Base-by-base conservation (phyloP, 2,113 vertebrate genomes). In the Ptilonorhynchus violaceus region DNA sequence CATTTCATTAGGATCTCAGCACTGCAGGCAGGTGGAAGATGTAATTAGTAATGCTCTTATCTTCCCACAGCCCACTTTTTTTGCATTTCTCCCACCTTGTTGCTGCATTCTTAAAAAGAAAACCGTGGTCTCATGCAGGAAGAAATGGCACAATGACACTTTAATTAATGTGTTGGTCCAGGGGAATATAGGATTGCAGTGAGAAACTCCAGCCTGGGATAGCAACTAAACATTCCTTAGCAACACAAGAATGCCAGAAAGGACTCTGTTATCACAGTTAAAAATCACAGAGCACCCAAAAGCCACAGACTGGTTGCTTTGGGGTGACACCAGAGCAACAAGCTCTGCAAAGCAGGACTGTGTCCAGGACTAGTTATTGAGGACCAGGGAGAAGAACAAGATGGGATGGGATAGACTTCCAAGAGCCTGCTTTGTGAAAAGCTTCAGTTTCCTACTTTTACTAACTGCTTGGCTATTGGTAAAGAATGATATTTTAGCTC, bases 121-220 rank as follows among this genome's bases (percentile, higher is more conserved):
- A 91, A 27, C 85, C 2, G 10, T 89, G 53, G 81, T 88, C 69
- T 92, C 89, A 92, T 64, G 7, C 50, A 60, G 68, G 62, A 94
- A 84, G 78, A 97, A 96, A 83, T 94, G n/a, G 77, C 93, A 64
- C 15, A 2, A 19, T 95, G 87, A 88, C 93, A 73, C 97, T 97
- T 97, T 97, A 97, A 98, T 98, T 97, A 96, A 90, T 7, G 9
- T 89, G 31, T 52, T 94, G 10, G 6, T 86, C 94, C 52, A 80
- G 93, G 50, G 68, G 42, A 93, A 23, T 89, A 60, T 73, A 88
- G 67, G 78, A 41, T 53, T 95, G 28, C 24, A 68, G 42, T 60
- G 67, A 86, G 81, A 83, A 96, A 80, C 68, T 53, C 33, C 74
- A 85, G 67, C 23, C 21, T 88, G 74, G 77, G 39, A 31, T 50